A percentile compares a stretch with the other conserved stretches of the same genome.
Evolutionary conservation across 2,797 vertebrate species (phyloP).

Genomic region (Vespertilio murinus): DNA sequence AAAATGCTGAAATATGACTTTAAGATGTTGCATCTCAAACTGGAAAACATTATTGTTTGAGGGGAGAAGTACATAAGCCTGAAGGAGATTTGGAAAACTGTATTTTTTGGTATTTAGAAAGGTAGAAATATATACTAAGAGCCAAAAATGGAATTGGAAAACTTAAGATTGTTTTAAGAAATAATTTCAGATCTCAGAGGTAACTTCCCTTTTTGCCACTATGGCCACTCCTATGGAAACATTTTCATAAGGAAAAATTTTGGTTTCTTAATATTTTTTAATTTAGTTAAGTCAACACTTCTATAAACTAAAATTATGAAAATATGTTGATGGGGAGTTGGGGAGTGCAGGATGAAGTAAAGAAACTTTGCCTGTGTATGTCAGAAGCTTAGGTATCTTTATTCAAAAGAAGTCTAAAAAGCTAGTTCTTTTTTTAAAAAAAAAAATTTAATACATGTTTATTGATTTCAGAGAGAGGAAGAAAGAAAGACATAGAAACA

Average conservation of each 20-base stretch:
- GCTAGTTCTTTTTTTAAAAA: neutral
- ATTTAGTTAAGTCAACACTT: neutral
- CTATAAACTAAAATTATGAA: constrained; percentile 45
- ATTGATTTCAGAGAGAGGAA: neutral
- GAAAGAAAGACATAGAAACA: neutral
- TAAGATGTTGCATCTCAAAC: neutral
- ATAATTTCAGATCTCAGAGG: constrained; percentile 32
- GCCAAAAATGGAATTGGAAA: constrained; percentile 51
- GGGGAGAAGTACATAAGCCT: neutral
- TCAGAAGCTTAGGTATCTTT: neutral
- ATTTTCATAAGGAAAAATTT: constrained; percentile 28
- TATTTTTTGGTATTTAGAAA: constrained; percentile 53
- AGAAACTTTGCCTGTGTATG: neutral
- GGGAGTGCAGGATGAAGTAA: neutral
- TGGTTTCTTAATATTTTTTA: constrained; percentile 43
- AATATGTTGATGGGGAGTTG: neutral
- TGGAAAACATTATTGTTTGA: neutral
- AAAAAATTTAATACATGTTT: too few relatives aligned
- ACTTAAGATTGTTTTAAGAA: neutral
- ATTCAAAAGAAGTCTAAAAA: constrained; percentile 16
- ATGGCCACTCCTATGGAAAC: neutral
- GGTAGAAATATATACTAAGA: constrained; percentile 11
- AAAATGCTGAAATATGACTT: constrained; percentile 9
- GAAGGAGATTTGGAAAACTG: constrained; percentile 22
- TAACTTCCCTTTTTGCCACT: neutral